Percentiles rank a stretch among this genome's conserved stretches.
Conservation (phyloP, 2,888 invertebrate species). For the Tholera decimalis region DNA sequence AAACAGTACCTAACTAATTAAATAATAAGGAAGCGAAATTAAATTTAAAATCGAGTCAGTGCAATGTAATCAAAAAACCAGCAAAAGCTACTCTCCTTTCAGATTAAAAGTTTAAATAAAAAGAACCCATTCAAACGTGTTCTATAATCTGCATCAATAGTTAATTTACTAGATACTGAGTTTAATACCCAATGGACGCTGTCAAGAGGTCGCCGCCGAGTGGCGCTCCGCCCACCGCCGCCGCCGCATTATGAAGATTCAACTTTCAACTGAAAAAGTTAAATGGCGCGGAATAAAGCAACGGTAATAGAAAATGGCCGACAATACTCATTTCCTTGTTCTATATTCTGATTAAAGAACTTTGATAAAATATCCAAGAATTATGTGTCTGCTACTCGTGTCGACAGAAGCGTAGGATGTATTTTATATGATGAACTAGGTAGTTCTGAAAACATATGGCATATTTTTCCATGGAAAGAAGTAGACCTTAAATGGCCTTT, state of each 20-base stretch:
- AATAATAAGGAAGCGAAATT: too few relatives aligned
- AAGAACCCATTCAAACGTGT: constrained; percentile 40
- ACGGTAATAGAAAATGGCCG: constrained; percentile 86
- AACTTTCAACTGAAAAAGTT: constrained; percentile 84
- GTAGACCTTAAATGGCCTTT: constrained; percentile 2
- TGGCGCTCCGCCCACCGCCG: constrained; percentile 63
- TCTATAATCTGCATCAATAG: constrained; percentile 59
- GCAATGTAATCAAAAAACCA: constrained; percentile 18
- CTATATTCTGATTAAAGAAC: constrained; percentile 75
- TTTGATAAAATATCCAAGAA: constrained; percentile 30
- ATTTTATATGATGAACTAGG: neutral
- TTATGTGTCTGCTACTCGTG: constrained; percentile 44
- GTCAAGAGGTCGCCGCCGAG: constrained; percentile 49
- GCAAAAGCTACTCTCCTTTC: constrained; percentile 10
- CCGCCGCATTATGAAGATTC: constrained; percentile 76
- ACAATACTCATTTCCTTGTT: constrained; percentile 84
- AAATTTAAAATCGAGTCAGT: neutral
- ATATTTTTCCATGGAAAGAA: constrained; percentile 8
- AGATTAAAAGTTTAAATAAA: constrained; percentile 12
- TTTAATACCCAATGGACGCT: constrained; percentile 65
- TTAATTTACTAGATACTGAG: constrained; percentile 67
- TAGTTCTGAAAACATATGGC: constrained; percentile 1
- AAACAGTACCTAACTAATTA: too few relatives aligned
- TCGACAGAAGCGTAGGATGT: neutral
- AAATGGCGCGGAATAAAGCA: constrained; percentile 85